phyloP scores from a whole-genome alignment of 2,113 vertebrate genomes.

The Sceloporus tristichus region DNA sequence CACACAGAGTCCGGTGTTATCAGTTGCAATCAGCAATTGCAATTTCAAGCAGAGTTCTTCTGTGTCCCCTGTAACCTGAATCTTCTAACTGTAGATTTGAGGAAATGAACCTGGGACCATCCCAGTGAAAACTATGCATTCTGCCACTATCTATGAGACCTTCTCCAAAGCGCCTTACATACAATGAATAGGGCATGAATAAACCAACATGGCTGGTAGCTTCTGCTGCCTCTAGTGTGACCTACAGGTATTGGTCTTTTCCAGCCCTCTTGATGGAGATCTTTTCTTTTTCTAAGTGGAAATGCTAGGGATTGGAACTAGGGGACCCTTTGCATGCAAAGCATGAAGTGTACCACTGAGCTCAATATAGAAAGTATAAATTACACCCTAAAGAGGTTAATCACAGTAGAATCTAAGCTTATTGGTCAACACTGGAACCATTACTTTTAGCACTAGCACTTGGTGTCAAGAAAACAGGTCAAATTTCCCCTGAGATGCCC shows the following conservation, averaged over 20 bases:
- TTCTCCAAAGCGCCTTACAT: no score
- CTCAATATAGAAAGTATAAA: conserved; percentile 30
- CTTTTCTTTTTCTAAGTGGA: neutral
- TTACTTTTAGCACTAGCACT: neutral
- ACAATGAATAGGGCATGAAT: neutral
- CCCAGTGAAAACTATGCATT: no score
- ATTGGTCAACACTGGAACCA: conserved; percentile 1
- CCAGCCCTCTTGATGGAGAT: neutral
- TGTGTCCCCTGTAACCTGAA: neutral
- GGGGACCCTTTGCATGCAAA: neutral
- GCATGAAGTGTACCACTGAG: neutral
- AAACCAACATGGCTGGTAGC: neutral
- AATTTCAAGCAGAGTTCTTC: neutral
- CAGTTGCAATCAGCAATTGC: no score
- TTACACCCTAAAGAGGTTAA: conserved; percentile 17
- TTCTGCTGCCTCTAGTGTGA: neutral
- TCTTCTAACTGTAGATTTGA: neutral
- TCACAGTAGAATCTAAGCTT: conserved; percentile 6
- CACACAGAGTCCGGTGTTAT: no score
- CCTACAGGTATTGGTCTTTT: neutral
- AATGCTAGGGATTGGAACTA: neutral
- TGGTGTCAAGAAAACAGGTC: conserved; percentile 1
- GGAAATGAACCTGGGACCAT: neutral
- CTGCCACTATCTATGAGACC: no score
- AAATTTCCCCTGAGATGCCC: conserved; percentile 15